A percentile compares a stretch with the other conserved stretches of the same genome.
These are phyloP conservation scores for Lycaon pictus DNA, from an alignment of 2,113 vertebrate species.

Conservation along the genomic window DNA sequence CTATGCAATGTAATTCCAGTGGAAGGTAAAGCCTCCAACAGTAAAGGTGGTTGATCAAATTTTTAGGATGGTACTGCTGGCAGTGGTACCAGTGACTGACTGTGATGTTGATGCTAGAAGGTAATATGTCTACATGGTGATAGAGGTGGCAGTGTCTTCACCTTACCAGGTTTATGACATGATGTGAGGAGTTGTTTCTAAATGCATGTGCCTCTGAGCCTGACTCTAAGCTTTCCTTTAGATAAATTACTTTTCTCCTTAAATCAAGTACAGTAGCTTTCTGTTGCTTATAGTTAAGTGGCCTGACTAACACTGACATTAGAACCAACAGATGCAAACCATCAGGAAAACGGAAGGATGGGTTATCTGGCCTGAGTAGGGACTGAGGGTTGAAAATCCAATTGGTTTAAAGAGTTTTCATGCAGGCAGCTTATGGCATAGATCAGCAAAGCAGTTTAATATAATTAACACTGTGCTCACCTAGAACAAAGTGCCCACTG, in stretches of 20 bases:
- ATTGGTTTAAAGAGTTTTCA: neutral
- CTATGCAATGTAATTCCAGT: neutral
- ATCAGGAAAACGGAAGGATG: neutral
- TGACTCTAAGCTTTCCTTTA: neutral
- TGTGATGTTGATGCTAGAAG: neutral
- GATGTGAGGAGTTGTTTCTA: neutral
- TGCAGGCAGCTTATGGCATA: neutral
- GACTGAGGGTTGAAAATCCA: neutral
- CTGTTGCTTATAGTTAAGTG: slow-evolving; percentile 19
- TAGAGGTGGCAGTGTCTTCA: neutral
- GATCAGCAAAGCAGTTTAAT: neutral
- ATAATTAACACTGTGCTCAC: neutral
- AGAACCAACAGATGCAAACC: neutral
- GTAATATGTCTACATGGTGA: neutral
- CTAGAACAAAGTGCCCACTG: neutral
- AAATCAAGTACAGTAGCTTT: neutral
- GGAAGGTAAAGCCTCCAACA: neutral
- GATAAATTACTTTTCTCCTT: neutral
- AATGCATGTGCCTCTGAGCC: neutral
- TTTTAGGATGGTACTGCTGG: neutral
- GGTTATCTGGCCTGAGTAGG: neutral
- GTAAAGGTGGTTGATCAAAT: neutral
- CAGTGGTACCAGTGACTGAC: neutral
- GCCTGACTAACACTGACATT: neutral
- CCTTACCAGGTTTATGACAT: neutral